Percentiles rank a stretch among this genome's conserved stretches.
These are phyloP conservation scores for Leucoraja ocellata DNA, from an alignment of 2,797 vertebrate genomes.

Conservation along the genomic window DNA sequence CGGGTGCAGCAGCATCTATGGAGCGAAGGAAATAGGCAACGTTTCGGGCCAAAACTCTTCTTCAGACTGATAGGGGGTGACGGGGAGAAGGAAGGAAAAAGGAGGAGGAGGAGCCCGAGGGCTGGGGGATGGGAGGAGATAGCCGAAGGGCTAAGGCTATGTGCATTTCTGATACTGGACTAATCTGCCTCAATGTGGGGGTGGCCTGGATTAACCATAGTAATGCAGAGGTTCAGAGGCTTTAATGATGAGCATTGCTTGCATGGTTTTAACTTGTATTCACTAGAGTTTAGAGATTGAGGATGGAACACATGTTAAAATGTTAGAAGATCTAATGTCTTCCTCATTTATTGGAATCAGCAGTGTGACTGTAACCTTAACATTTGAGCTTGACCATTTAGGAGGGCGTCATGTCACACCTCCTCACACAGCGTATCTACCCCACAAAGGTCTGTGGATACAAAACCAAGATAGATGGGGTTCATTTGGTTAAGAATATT, in stretches of 20 bases:
- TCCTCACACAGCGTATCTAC: neutral
- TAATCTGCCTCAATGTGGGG: neutral
- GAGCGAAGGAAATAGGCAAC: too few relatives aligned
- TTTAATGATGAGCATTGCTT: neutral
- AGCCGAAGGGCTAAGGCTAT: neutral
- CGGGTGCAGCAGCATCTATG: too few relatives aligned
- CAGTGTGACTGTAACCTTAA: neutral
- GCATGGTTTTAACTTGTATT: neutral
- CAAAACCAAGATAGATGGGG: neutral
- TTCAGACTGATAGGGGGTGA: too few relatives aligned
- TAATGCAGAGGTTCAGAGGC: neutral
- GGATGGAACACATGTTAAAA: neutral
- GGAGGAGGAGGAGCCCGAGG: too few relatives aligned
- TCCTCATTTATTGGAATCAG: neutral
- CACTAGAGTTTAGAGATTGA: neutral
- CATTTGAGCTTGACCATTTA: neutral
- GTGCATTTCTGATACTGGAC: neutral
- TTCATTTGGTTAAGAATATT: neutral
- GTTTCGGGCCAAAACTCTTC: too few relatives aligned
- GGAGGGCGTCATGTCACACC: neutral
- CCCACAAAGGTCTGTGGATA: neutral
- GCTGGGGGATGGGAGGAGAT: too few relatives aligned
- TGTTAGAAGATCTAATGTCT: neutral
- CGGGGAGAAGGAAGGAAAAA: too few relatives aligned
- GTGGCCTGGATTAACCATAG: too few relatives aligned